Evolutionary conservation across 2,113 vertebrate species (phyloP), one percentile per base, ranked within the genome.

Genomic region (Pelecanus crispus): DNA sequence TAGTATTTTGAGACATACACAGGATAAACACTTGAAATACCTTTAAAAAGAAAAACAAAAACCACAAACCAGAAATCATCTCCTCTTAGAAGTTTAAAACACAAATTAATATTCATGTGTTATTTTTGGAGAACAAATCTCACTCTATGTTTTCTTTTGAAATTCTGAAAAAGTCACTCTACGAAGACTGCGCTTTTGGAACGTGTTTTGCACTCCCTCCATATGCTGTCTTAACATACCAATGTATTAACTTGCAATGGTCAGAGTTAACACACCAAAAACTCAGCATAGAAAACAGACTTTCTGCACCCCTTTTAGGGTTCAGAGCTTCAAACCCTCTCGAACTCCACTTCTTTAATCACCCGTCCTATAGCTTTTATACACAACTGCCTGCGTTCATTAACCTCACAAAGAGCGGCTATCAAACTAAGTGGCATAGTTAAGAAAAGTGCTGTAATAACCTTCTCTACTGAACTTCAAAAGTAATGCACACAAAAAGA

Each of bases 381-480:
- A 13, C 28, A 9, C 40, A 74, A 36, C 21, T 53, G 28, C 4
- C 14, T 9, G 26, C 17, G 21, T 58, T 88, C 44, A 42, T 79
- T 62, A 81, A 87, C 29, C 50, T 91, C 2, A 1, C 36, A 81
- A 67, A 71, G 42, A 71, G 40, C 16, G 79, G 42, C n/a, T 36
- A 71, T 4, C 82, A 68, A 83, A 40, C n/a, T 25, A n/a, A 40
- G 24, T 17, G 74, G 40, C 55, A 22, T 1, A 52, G 34, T 16
- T 80, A 56, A 25, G 44, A 73, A 38, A 89, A 87, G 73, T 13
- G 15, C 65, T 86, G 47, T 7, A 62, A 87, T 17, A 75, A 72
- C 67, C 74, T 78, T 47, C 53, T 38, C 62, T 29, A 10, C 40
- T 78, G n/a, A 95, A 90, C 45, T 89, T 90, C 78, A 75, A 40